phyloP scores from a whole-genome alignment of 1,140 invertebrate genomes.

The silkworm (Bombyx mori) region ASM3026992v2 NC_085114.1:10624501-10625000 shows the following conservation, averaged over 20 bases:
- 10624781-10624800: conserved; percentile 49
- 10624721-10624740: not conserved
- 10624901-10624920: conserved; percentile 6
- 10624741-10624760: conserved; percentile 48
- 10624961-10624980: no score
- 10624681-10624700: no score
- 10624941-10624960: not conserved
- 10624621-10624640: no score
- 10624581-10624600: no score
- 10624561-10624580: no score
- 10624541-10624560: no score
- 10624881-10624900: conserved; percentile 41
- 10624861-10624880: conserved; percentile 56
- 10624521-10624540: no score
- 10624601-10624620: no score
- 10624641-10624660: no score
- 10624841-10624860: conserved; percentile 62
- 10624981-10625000: not conserved
- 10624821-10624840: conserved; percentile 50
- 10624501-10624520: no score
- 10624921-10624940: not conserved
- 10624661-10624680: no score
- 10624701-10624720: no score
- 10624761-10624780: conserved; percentile 60
- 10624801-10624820: conserved; percentile 56